Base-by-base conservation (phyloP, 2,113 vertebrate species). In the Microcebus lehilahytsara region DNA sequence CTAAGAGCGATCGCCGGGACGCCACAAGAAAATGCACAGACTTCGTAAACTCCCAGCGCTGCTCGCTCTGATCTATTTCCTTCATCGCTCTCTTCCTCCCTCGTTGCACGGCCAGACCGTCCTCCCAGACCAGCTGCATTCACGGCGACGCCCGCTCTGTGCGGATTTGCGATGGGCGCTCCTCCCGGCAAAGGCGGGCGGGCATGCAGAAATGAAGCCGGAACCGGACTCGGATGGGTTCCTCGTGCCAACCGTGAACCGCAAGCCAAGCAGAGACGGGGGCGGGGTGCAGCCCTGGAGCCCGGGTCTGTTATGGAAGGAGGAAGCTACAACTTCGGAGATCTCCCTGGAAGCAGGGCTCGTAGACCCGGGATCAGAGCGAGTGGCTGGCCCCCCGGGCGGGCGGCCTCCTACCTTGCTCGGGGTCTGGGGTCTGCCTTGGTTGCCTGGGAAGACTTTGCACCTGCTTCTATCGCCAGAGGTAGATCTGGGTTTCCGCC, bases 31-130 rank as follows among this genome's bases (percentile, higher is more conserved):
- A 98, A 98, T 67, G 94, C 20, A 32, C 12, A 42, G 97, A 97
- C 93, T 97, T 85, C 96, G 96, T 97, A 97, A 98, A 97, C 77
- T 95, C 85, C 80, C n/a, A 53, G 23, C 84, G 96, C 97, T 98
- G 92, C 90, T 66, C 96, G 90, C 14, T 98, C 88, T 92, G 94
- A 92, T 95, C 93, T 97, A 64, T 92, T 53, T 93, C 89, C 56
- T 92, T 94, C 42, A 4, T 91, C 81, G 74, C 96, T 95, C 30
- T 11, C 27, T 87, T 42, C 93, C 66, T 95, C 96, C 32, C 72
- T 71, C 12, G 8, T 93, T 98, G 87, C 85, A 91, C 96, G 96
- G 84, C 67, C 46, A 42, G 30, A 77, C 93, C 17, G 0, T 87
- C 80, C 72, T 96, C 80, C 96, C 92, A 86, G 91, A 92, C 71